These are phyloP conservation scores for Reticulitermes speratus DNA, from an alignment of 1,140 invertebrate species.

Conservation along the genomic window DNA sequence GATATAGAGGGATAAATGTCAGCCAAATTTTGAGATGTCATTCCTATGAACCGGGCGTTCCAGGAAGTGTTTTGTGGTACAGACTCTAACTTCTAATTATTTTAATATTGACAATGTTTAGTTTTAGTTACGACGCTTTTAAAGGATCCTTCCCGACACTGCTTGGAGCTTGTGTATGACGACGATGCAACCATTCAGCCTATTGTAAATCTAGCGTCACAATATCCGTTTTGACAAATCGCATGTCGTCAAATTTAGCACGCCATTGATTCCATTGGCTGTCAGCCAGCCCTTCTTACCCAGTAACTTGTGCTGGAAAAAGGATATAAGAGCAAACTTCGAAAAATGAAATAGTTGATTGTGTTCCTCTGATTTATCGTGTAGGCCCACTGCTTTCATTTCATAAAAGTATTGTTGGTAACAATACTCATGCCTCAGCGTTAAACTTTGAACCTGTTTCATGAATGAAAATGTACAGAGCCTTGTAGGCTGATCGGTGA, in stretches of 20 bases:
- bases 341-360: conserved; percentile 9
- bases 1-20: too few species aligned
- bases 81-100: neutral
- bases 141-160: neutral
- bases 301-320: neutral
- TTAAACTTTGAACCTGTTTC: too few species aligned
- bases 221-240: conserved; percentile 15
- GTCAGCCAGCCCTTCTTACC: conserved; percentile 3
- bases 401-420: neutral
- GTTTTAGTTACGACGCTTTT: neutral
- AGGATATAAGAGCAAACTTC: neutral
- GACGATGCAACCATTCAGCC: neutral
- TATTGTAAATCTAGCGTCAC: conserved; percentile 11
- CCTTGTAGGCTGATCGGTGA: too few species aligned
- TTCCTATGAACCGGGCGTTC: too few species aligned
- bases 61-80: neutral
- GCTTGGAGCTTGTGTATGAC: neutral
- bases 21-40: too few species aligned
- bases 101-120: neutral
- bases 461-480: too few species aligned
- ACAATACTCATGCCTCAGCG: neutral
- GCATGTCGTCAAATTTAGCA: conserved; percentile 28
- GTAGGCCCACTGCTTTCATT: neutral
- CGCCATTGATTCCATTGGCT: conserved; percentile 21
- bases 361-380: neutral